A percentile compares a stretch with the other conserved stretches of the same genome.
Evolutionary conservation across 2,113 vertebrate species (phyloP).

Genomic region (Malurus melanocephalus): DNA sequence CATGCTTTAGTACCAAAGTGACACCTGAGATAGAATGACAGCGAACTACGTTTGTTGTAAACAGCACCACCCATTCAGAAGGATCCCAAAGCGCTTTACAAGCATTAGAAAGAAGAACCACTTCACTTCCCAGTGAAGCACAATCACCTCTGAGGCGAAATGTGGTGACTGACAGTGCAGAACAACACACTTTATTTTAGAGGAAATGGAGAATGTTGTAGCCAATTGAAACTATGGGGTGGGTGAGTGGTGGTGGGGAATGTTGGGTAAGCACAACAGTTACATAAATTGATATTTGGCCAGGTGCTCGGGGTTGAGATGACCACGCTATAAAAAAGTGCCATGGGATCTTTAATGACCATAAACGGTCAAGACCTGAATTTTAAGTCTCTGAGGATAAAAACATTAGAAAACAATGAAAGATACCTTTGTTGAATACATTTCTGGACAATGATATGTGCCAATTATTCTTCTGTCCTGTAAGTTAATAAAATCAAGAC

Average conservation of each 20-base stretch:
- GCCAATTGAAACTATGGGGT: slow-evolving; percentile 67
- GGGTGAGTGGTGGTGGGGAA: slow-evolving; percentile 58
- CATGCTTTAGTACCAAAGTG: slow-evolving; percentile 17
- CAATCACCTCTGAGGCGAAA: slow-evolving; percentile 53
- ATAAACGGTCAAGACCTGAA: slow-evolving; percentile 23
- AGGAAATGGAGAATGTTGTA: slow-evolving; percentile 66
- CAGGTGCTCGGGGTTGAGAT: slow-evolving; percentile 32
- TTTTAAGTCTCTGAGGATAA: slow-evolving; percentile 60
- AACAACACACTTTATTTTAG: slow-evolving; percentile 41
- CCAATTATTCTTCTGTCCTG: slow-evolving; percentile 77
- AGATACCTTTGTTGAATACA: slow-evolving; percentile 76
- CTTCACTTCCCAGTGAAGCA: slow-evolving; percentile 47
- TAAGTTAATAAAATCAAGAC: slow-evolving; percentile 75
- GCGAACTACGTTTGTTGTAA: not conserved
- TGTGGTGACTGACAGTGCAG: slow-evolving; percentile 48
- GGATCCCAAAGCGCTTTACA: slow-evolving; percentile 69
- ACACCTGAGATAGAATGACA: not conserved
- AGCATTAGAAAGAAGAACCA: slow-evolving; percentile 53
- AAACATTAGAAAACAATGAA: slow-evolving; percentile 70
- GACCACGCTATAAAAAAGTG: slow-evolving; percentile 51
- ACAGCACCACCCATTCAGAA: slow-evolving; percentile 42
- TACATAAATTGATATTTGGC: slow-evolving; percentile 44
- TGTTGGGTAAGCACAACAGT: slow-evolving; percentile 46
- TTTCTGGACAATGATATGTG: slow-evolving; percentile 77
- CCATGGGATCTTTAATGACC: slow-evolving; percentile 66